These are phyloP conservation scores for Drosophila histrio DNA, from an alignment of 2,888 invertebrate species.

Conservation along the genomic window DNA sequence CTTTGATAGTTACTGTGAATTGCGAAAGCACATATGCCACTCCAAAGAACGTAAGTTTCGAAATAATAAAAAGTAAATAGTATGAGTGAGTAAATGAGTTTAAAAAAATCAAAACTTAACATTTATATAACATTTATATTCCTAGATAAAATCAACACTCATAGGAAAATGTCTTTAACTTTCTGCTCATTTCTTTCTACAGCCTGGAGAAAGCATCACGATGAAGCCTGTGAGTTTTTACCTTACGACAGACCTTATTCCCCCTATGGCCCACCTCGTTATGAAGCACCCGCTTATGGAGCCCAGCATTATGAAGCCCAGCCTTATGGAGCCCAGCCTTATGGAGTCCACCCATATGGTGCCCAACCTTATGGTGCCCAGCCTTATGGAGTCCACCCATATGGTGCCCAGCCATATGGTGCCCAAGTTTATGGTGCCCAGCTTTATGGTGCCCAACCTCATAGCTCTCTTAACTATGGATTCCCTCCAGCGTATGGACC, in stretches of 20 bases:
- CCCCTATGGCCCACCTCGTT: not conserved
- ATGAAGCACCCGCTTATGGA: not conserved
- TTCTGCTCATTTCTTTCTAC: not conserved
- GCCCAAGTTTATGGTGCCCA: too few species aligned
- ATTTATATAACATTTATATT: too few species aligned
- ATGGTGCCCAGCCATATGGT: constrained; percentile 1
- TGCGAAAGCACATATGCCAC: constrained; percentile 22
- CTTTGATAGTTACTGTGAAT: constrained; percentile 29
- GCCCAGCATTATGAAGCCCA: not conserved
- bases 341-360: not conserved
- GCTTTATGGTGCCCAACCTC: too few species aligned
- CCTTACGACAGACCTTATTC: not conserved
- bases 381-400: not conserved
- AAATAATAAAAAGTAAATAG: too few species aligned
- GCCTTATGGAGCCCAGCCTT: not conserved
- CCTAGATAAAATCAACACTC: not conserved
- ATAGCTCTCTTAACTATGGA: too few species aligned
- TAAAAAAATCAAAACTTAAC: too few species aligned
- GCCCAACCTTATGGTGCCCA: too few species aligned
- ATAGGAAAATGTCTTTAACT: not conserved
- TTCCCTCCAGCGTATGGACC: constrained; percentile 8
- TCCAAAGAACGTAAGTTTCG: constrained; percentile 34
- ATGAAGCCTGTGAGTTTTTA: constrained; percentile 6
- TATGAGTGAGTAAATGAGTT: too few species aligned
- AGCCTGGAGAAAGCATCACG: constrained; percentile 30